Conservation (phyloP, 2,888 invertebrate species). For the Chromoteleia sp. region DNA sequence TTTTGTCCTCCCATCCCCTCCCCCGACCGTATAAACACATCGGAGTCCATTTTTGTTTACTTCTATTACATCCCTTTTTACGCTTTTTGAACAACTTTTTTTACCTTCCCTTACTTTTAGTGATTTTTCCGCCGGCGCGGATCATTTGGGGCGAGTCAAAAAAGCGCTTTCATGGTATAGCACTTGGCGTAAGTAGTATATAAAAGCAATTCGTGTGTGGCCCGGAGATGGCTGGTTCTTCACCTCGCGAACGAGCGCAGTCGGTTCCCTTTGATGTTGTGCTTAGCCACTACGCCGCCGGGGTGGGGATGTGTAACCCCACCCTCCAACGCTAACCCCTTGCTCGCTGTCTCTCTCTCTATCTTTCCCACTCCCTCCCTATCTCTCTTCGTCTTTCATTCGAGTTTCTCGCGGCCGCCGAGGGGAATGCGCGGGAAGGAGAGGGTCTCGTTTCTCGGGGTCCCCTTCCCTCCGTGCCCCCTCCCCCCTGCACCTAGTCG, state of each 20-base stretch:
- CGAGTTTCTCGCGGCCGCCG: conserved; percentile 24
- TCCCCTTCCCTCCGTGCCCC: conserved; percentile 27
- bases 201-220: conserved; percentile 85
- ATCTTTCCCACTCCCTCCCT: no score
- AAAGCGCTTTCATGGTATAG: conserved; percentile 79
- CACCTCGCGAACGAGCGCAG: conserved; percentile 84
- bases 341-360: conserved; percentile 59
- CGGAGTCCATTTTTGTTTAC: no score
- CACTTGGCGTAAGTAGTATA: conserved; percentile 83
- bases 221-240: conserved; percentile 85
- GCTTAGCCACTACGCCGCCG: conserved; percentile 77
- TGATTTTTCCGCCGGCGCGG: conserved; percentile 52
- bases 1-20: no score
- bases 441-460: conserved; percentile 7
- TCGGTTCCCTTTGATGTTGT: conserved; percentile 84
- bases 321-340: conserved; percentile 71
- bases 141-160: conserved; percentile 69
- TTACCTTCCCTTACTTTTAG: no score
- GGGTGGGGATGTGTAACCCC: conserved; percentile 63
- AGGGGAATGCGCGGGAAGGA: not conserved
- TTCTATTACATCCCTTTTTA: no score
- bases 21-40: no score
- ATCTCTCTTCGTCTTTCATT: no score
- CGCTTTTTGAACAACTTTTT: no score
- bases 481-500: conserved; percentile 41